Base-by-base conservation (phyloP, 2,888 invertebrate genomes). In the Meteorus colon region DNA sequence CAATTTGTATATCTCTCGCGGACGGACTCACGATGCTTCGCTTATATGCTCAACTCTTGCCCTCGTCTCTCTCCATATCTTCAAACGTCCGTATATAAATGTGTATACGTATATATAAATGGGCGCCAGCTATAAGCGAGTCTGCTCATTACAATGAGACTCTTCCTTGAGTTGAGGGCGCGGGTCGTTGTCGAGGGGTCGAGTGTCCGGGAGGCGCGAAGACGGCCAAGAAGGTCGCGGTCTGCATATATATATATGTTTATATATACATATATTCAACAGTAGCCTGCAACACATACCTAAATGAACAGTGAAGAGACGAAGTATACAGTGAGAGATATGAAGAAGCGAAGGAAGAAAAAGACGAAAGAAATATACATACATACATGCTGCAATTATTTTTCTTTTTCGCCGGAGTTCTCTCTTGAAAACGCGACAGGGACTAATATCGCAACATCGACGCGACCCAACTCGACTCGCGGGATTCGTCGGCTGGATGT, bases 371-470 rank as follows among this genome's bases (percentile, higher is more conserved):
- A 31, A 67, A 69, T 31, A 29, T 55, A 69, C 29, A 60, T 60
- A 48, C 24, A 27, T 60, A 60, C 14, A 12, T 60, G 24, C 5
- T 29, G 60, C 12, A 4, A 60, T 10, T 60, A 12, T 55, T 19
- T 19, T 24, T 55, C n/a, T 55, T 55, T 55, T 55, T 55, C 19
- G 2, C 5, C 10, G 1, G 5, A 6, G 34, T 10, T 48, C 68
- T 68, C 45, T 45, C 5, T 60, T n/a, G 29, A 16, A 51, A 34
- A 45, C n/a, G 41, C 80, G 80, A 75, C 82, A 81, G 82, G 84
- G 83, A 86, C 87, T 88, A 88, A 89, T 89, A 89, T 89, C 89
- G 85, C 86, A 87, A 88, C 89, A 87, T 89, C 89, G 87, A 86
- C 84, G 55, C 19, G 87, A 84, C 82, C 82, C 85, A 81, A 84